Evolutionary conservation across 2,888 invertebrate species (phyloP).

Genomic region (Archips xylosteana): DNA sequence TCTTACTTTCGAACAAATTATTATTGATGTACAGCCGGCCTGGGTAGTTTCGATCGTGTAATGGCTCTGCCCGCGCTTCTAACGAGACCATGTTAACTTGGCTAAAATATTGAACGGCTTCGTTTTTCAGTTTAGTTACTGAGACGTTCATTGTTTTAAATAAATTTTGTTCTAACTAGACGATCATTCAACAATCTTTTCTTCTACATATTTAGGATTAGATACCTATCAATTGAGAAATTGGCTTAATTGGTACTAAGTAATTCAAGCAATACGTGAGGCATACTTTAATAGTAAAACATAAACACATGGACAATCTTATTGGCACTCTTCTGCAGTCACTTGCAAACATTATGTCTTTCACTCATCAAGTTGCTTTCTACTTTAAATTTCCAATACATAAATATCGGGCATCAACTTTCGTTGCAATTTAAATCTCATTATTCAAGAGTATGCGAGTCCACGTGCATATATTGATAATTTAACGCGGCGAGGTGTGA

Average conservation of each 20-base stretch:
- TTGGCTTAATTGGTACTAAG: background rate
- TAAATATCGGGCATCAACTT: slow-evolving; percentile 30
- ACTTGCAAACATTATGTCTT: background rate
- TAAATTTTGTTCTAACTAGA: background rate
- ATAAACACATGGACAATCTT: background rate
- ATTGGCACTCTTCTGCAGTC: background rate
- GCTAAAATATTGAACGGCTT: background rate
- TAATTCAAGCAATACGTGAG: too few species aligned
- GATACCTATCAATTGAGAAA: too few species aligned
- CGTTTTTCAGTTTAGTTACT: background rate
- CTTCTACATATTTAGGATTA: background rate
- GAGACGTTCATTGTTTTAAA: background rate
- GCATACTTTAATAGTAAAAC: background rate
- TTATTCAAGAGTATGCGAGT: slow-evolving; percentile 40
- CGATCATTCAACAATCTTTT: background rate
- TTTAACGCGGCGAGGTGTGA: slow-evolving; percentile 81
- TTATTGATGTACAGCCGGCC: slow-evolving; percentile 66
- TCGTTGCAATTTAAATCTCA: slow-evolving; percentile 42
- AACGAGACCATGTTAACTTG: slow-evolving; percentile 12
- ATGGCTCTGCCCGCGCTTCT: slow-evolving; percentile 43
- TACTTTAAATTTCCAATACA: slow-evolving; percentile 27
- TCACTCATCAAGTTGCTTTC: slow-evolving; percentile 12
- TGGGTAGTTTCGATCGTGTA: slow-evolving; percentile 45
- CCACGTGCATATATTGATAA: slow-evolving; percentile 60
- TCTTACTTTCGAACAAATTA: slow-evolving; percentile 58